Evolutionary conservation across 2,113 vertebrate genomes (phyloP), one percentile per base, ranked within the genome.

Genomic region (Papio anubis): DNA sequence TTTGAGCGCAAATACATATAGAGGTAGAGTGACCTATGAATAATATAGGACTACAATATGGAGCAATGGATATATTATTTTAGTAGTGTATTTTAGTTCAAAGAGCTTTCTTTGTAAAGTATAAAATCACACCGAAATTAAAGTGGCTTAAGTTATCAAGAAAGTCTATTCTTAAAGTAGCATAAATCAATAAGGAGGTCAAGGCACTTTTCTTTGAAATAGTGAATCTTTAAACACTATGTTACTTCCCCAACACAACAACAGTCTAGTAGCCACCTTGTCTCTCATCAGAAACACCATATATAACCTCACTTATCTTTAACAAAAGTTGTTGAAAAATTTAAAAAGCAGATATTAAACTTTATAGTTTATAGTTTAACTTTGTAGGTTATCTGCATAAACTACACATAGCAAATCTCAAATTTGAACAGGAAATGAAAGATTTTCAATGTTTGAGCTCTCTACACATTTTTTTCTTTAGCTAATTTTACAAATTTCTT

Each of bases 311-410:
- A 30, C 8, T 92, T 48, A 45, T 40, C 57, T 93, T 80, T 88
- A 90, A 88, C 87, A 61, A 92, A 84, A 85, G 23, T 30, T 43
- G 21, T n/a, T 73, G 45, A 59, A 81, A 85, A 45, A 40, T 61
- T 68, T 73, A 66, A 88, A 78, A 38, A 94, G 18, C 76, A 90
- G 61, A 21, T 80, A 76, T 48, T 93, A 89, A 85, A 59, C n/a
- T 96, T 97, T 76, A 16, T 2, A 52, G 35, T 20, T 30, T 59
- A 48, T 1, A 20, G 9, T 68, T 61, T 50, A 57, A n/a, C 61
- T 64, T 64, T 64, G 27, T 32, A 32, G 57, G n/a, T n/a, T 16
- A 68, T 45, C 30, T 73, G 78, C 13, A 43, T 2, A 66, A 21
- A 61, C 2, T 14, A 16, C 40, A 61, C 8, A 2, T 25, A 8